Evolutionary conservation across 2,797 vertebrate genomes (phyloP).

Genomic region (Diplodus puntazzo): DNA sequence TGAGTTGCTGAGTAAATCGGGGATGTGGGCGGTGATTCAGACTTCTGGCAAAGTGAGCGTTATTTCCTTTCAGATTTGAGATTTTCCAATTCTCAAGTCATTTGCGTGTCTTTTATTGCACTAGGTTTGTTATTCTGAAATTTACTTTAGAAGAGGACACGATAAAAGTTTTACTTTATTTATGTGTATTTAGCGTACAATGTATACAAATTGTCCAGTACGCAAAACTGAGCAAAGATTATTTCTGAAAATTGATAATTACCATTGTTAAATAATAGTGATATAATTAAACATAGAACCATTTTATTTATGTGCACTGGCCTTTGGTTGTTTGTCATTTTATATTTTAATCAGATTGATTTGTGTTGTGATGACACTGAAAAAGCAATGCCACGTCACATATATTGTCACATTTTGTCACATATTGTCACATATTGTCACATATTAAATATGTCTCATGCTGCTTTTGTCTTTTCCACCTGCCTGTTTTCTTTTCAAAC

Average conservation of each 20-base stretch:
- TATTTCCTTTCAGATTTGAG: background rate
- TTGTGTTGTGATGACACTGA: background rate
- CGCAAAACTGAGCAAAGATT: no score
- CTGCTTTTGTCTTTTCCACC: constrained; percentile 1
- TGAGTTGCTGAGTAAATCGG: background rate
- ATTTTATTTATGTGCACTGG: background rate
- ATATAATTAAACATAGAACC: background rate
- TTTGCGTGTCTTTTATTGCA: background rate
- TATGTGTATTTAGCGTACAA: no score
- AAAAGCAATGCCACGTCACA: background rate
- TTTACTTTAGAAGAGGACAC: no score
- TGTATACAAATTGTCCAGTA: no score
- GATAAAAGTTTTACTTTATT: no score
- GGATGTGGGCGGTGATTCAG: background rate
- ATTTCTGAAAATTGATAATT: no score
- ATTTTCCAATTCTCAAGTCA: background rate
- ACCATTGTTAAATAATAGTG: no score
- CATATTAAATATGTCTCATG: background rate
- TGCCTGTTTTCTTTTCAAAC: background rate
- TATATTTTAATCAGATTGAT: background rate
- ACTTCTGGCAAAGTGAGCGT: no score
- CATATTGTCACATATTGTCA: constrained; percentile 13
- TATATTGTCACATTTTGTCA: background rate
- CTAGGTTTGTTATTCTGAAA: no score
- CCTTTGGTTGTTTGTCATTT: background rate